These are phyloP conservation scores for Petrocephalus schoutedeni DNA, from an alignment of 2,797 vertebrate species.

Conservation along the genomic window DNA sequence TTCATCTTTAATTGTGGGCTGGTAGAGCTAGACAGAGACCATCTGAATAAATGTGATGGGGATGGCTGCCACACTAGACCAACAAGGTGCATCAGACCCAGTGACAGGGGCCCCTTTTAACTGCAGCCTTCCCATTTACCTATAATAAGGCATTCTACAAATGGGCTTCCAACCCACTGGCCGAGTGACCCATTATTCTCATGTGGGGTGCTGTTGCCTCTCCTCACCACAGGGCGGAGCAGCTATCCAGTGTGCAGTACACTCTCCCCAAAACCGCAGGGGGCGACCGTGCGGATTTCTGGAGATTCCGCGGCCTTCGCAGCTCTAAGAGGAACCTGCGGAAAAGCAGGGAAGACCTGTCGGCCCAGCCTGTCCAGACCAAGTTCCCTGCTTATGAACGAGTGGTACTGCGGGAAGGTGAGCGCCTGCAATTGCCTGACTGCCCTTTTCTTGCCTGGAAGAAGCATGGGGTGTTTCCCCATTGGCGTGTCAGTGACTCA, in stretches of 20 bases:
- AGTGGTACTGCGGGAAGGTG: constrained; percentile 95
- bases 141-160: neutral
- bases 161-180: neutral
- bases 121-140: neutral
- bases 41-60: neutral
- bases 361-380: constrained; percentile 93
- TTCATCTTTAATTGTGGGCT: neutral
- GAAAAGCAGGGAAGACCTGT: constrained; percentile 94
- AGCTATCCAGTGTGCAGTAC: constrained; percentile 95
- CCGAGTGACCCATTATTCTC: neutral
- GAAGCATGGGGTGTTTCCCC: neutral
- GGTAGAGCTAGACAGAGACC: neutral
- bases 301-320: constrained; percentile 92
- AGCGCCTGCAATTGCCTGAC: constrained; percentile 1
- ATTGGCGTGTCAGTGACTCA: constrained; percentile 21
- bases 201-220: constrained; percentile 23
- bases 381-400: constrained; percentile 98
- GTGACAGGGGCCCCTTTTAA: neutral
- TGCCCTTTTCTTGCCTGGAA: neutral
- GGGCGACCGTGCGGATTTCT: constrained; percentile 92
- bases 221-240: constrained; percentile 76
- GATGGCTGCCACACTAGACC: neutral
- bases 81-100: neutral
- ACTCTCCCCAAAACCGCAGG: constrained; percentile 95
- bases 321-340: constrained; percentile 95